phyloP scores from a whole-genome alignment of 2,888 invertebrate genomes.

The Enchytraeus crypticus region DNA sequence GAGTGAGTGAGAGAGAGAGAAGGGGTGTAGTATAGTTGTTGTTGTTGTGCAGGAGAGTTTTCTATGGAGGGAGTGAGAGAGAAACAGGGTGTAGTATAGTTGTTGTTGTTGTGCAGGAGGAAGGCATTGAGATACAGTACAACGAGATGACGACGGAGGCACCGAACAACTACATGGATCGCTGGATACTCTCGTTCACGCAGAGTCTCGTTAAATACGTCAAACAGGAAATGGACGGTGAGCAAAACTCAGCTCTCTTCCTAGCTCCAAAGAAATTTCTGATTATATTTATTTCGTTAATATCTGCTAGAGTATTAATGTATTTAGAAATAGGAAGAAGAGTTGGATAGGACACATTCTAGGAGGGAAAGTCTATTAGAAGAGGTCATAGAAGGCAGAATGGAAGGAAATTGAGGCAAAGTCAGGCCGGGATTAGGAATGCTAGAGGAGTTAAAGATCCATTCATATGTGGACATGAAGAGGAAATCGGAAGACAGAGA shows the following conservation, averaged over 20 bases:
- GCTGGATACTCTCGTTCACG: slow-evolving; percentile 92
- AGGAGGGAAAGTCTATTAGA: too few species aligned
- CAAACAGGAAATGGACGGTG: slow-evolving; percentile 73
- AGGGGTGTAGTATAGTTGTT: too few species aligned
- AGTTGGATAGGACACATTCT: too few species aligned
- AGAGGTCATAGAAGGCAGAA: too few species aligned
- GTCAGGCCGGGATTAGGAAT: too few species aligned
- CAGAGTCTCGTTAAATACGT: slow-evolving; percentile 83
- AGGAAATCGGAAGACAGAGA: too few species aligned
- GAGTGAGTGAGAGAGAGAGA: neutral
- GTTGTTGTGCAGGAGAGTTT: too few species aligned
- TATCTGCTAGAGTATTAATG: neutral
- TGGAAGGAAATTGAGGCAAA: too few species aligned
- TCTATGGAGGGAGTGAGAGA: too few species aligned
- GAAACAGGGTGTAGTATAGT: neutral
- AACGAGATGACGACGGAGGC: neutral
- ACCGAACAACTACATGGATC: slow-evolving; percentile 76
- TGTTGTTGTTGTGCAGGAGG: neutral
- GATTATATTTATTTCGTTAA: neutral
- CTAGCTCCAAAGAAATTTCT: neutral
- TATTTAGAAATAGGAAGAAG: too few species aligned
- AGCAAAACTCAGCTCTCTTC: slow-evolving; percentile 8
- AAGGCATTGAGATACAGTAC: neutral
- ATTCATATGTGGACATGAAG: too few species aligned
- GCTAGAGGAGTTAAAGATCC: too few species aligned